Conservation (phyloP, 2,113 vertebrate genomes). For the Anhinga anhinga region DNA sequence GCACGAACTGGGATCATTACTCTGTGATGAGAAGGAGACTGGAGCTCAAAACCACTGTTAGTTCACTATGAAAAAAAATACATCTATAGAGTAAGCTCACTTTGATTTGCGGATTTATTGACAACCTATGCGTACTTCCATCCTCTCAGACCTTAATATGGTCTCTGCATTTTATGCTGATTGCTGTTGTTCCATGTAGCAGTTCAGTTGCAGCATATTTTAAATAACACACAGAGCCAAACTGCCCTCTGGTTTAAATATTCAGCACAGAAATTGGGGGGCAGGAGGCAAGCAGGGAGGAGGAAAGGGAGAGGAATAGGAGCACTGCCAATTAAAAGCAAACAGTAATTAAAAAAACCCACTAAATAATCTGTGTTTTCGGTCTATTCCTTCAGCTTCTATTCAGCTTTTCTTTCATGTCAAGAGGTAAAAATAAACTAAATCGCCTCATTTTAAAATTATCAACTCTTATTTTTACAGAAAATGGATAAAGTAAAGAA, state of each 20-base stretch:
- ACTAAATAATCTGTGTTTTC: background rate
- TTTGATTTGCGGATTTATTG: slow-evolving; percentile 51
- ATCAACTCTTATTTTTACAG: background rate
- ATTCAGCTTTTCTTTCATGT: background rate
- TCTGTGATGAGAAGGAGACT: slow-evolving; percentile 27
- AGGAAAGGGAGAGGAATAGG: background rate
- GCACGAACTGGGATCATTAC: slow-evolving; percentile 1
- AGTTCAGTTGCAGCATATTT: background rate
- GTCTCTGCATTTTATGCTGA: slow-evolving; percentile 34
- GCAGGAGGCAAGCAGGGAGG: background rate
- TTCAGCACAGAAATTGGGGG: background rate
- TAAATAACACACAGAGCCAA: background rate
- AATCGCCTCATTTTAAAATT: background rate
- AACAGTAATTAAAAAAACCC: background rate
- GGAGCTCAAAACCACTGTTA: slow-evolving; percentile 10
- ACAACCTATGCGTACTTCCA: background rate
- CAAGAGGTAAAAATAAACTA: background rate
- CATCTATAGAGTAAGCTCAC: background rate
- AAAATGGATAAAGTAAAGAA: background rate
- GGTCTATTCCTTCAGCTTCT: background rate
- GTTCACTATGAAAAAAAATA: background rate
- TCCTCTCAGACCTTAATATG: background rate
- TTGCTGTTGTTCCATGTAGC: slow-evolving; percentile 22
- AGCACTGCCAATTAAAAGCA: background rate
- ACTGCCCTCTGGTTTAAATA: slow-evolving; percentile 22